A percentile compares a stretch with the other conserved stretches of the same genome.
phyloP scores from a whole-genome alignment of 2,113 vertebrate genomes.

The Limnothrissa miodon region DNA sequence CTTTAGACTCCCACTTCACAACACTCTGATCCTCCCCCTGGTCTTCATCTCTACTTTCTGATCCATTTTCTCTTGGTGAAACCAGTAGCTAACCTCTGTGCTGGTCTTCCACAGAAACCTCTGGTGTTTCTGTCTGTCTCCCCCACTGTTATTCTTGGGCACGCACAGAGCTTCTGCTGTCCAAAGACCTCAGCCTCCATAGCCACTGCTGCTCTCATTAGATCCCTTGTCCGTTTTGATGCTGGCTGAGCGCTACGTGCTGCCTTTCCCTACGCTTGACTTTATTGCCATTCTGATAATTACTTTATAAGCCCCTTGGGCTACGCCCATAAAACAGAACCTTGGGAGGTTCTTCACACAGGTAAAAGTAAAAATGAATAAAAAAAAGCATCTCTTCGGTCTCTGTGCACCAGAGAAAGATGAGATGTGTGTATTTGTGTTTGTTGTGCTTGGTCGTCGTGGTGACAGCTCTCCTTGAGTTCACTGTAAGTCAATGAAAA shows the following conservation, averaged over 20 bases:
- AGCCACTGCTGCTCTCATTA: not conserved
- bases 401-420: not conserved
- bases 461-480: constrained; percentile 35
- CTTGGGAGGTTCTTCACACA: not conserved
- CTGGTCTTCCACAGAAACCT: not conserved
- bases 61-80: not conserved
- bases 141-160: constrained; percentile 34
- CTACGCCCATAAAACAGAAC: not conserved
- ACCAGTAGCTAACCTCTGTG: not conserved
- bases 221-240: not conserved
- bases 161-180: not conserved
- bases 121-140: not conserved
- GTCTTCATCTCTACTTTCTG: not conserved
- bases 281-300: not conserved
- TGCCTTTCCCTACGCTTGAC: not conserved
- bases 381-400: not conserved
- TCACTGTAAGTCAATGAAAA: constrained; percentile 26
- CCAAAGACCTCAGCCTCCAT: not conserved
- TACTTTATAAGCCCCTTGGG: not conserved
- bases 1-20: not conserved
- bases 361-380: not conserved
- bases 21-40: not conserved
- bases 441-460: constrained; percentile 46
- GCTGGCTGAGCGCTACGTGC: not conserved
- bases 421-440: constrained; percentile 24